A percentile compares a stretch with the other conserved stretches of the same genome.
Evolutionary conservation across 2,888 invertebrate species (phyloP).

Genomic region (Dugesia japonica): DNA sequence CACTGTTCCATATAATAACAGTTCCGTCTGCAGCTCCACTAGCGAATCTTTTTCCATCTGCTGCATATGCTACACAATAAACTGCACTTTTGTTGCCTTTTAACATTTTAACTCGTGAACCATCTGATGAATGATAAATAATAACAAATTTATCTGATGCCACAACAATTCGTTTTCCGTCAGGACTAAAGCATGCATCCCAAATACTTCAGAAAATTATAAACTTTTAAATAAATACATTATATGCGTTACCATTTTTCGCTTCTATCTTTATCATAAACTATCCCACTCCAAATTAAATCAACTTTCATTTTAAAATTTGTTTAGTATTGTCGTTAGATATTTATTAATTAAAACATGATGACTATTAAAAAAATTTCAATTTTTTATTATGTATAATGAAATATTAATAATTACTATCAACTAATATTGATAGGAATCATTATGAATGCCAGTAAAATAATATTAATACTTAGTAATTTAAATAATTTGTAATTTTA

Average conservation of each 20-base stretch:
- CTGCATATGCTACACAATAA: conserved; percentile 74
- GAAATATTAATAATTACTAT: no score
- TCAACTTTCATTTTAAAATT: conserved; percentile 31
- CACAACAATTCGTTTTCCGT: conserved; percentile 59
- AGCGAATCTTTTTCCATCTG: conserved; percentile 84
- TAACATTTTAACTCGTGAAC: conserved; percentile 70
- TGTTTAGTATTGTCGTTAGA: neutral
- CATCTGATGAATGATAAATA: conserved; percentile 69
- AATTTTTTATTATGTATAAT: no score
- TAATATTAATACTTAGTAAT: no score
- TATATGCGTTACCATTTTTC: conserved; percentile 23
- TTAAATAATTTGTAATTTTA: no score
- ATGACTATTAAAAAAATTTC: neutral
- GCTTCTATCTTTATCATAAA: neutral
- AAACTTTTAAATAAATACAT: conserved; percentile 29
- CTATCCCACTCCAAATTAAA: conserved; percentile 30
- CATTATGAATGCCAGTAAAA: no score
- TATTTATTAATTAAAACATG: neutral
- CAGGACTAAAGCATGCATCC: conserved; percentile 82
- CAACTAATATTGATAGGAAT: no score
- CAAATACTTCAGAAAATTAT: conserved; percentile 60
- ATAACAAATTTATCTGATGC: conserved; percentile 53
- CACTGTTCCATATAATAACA: conserved; percentile 85
- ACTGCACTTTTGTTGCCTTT: conserved; percentile 85
- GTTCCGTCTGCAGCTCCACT: conserved; percentile 89